phyloP scores from a whole-genome alignment of 1,140 invertebrate genomes.

The Apis laboriosa region DNA sequence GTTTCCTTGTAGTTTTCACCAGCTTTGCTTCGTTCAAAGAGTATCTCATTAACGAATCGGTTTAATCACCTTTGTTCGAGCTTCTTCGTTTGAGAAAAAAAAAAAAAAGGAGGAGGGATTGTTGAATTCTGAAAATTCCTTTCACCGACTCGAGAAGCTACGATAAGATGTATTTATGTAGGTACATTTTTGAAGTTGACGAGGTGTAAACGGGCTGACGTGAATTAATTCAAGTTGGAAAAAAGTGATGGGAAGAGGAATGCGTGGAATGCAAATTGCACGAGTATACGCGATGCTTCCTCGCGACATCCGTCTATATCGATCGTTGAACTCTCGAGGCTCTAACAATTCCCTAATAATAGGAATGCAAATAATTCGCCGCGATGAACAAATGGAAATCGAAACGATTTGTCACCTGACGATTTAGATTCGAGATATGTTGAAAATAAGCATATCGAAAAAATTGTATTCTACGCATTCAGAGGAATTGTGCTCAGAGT shows the following conservation, averaged over 20 bases:
- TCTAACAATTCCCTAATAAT: neutral
- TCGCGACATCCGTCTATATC: constrained; percentile 14
- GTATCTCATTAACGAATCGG: neutral
- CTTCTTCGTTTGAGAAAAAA: no score
- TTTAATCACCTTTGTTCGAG: neutral
- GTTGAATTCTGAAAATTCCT: neutral
- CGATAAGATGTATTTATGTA: no score
- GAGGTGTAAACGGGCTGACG: neutral
- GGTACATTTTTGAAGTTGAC: neutral
- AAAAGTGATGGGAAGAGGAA: no score
- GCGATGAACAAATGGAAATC: neutral
- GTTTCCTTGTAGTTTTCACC: neutral
- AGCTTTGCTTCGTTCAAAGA: neutral
- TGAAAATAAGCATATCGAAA: no score
- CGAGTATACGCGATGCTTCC: neutral
- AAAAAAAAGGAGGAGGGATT: no score
- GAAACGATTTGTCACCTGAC: neutral
- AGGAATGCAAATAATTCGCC: constrained; percentile 16
- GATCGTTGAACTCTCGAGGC: constrained; percentile 15
- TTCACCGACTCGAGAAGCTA: neutral
- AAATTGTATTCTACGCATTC: no score
- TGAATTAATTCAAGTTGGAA: neutral
- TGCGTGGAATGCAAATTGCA: constrained; percentile 9
- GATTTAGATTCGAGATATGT: no score
- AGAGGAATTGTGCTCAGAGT: no score